Percentiles rank a stretch among this genome's conserved stretches.
phyloP scores from a whole-genome alignment of 2,797 vertebrate species.

The Rhinella marina region DNA sequence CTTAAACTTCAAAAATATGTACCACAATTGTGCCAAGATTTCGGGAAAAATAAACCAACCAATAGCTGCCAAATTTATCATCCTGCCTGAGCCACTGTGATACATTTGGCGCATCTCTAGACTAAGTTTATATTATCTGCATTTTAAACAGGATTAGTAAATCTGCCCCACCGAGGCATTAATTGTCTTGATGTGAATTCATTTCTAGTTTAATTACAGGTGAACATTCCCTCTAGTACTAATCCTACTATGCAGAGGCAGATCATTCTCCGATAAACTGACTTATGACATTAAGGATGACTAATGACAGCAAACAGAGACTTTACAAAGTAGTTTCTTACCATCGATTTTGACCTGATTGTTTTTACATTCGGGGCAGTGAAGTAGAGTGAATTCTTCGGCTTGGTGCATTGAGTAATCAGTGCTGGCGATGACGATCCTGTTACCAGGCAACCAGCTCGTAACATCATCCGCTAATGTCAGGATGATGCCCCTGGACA shows the following conservation, averaged over 20 bases:
- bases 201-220: neutral
- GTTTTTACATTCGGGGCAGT: constrained; percentile 73
- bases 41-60: no score
- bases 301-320: neutral
- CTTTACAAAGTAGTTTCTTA: constrained; percentile 66
- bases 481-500: constrained; percentile 71
- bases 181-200: neutral
- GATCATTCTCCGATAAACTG: neutral
- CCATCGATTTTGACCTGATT: constrained; percentile 86
- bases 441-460: constrained; percentile 73
- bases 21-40: no score
- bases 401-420: constrained; percentile 78
- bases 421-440: constrained; percentile 71
- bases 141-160: no score
- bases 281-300: neutral
- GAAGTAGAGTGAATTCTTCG: constrained; percentile 75
- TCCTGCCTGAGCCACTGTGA: no score
- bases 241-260: no score
- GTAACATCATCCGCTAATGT: constrained; percentile 76
- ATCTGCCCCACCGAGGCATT: no score
- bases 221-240: neutral
- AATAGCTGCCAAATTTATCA: no score
- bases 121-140: no score
- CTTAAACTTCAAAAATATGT: no score
- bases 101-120: no score